phyloP scores from a whole-genome alignment of 2,113 vertebrate species.

The Gracilinanus agilis region DNA sequence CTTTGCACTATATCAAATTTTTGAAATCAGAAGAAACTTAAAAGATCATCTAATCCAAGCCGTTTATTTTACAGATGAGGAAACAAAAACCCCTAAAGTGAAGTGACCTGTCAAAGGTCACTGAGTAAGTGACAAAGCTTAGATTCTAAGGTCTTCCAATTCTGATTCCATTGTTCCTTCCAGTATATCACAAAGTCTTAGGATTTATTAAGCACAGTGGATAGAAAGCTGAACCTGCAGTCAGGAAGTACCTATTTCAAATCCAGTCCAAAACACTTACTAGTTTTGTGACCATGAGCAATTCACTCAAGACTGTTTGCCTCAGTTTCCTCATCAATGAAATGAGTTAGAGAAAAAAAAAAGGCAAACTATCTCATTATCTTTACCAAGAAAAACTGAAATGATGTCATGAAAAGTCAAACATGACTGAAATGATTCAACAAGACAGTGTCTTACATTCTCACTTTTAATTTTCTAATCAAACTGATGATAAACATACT shows the following conservation, averaged over 20 bases:
- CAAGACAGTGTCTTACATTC: not conserved
- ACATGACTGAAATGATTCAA: too few species aligned
- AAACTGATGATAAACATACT: not conserved
- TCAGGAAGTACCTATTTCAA: too few species aligned
- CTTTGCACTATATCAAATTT: not conserved
- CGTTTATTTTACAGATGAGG: not conserved
- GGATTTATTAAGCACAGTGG: too few species aligned
- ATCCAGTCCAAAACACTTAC: too few species aligned
- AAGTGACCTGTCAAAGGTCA: not conserved
- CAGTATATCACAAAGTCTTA: not conserved
- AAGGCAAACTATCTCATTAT: too few species aligned
- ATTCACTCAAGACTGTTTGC: too few species aligned
- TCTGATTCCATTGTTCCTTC: not conserved
- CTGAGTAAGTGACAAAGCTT: not conserved
- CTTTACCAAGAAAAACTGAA: too few species aligned
- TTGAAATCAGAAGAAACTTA: not conserved
- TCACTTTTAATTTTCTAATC: not conserved
- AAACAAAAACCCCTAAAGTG: not conserved
- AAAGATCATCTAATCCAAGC: not conserved
- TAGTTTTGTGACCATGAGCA: too few species aligned
- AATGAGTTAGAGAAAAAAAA: too few species aligned
- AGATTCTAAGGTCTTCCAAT: not conserved
- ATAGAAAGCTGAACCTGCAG: too few species aligned
- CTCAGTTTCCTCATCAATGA: too few species aligned
- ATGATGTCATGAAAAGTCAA: too few species aligned